These are phyloP conservation scores for Accipiter virgatus DNA, from an alignment of 2,113 vertebrate species.

Conservation along the genomic window DNA sequence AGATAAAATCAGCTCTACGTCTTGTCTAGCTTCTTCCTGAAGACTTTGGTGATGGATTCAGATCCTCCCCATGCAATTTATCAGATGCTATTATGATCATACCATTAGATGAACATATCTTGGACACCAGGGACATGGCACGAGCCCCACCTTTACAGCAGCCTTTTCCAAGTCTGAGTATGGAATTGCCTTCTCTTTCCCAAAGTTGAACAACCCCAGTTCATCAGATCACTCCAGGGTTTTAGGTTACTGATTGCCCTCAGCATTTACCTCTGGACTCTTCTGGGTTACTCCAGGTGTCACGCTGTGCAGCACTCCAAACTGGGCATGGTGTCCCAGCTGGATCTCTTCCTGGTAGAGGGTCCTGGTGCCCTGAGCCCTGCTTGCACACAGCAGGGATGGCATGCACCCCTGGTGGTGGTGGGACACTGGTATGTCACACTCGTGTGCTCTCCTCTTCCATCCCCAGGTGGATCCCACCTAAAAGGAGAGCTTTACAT, in stretches of 20 bases:
- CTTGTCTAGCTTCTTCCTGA: not conserved
- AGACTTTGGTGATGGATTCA: not conserved
- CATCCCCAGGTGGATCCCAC: not conserved
- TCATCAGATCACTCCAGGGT: not conserved
- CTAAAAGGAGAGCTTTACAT: not conserved
- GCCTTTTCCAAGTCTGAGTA: not conserved
- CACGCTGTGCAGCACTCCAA: not conserved
- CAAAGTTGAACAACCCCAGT: not conserved
- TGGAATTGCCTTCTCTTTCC: not conserved
- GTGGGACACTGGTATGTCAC: not conserved
- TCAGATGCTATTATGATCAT: not conserved
- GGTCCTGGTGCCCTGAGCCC: not conserved
- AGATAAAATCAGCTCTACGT: not conserved
- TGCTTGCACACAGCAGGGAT: not conserved
- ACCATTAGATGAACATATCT: not conserved
- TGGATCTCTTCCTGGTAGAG: not conserved
- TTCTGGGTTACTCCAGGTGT: not conserved
- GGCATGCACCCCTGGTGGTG: not conserved
- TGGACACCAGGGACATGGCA: not conserved
- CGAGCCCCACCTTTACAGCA: not conserved
- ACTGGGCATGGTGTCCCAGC: not conserved
- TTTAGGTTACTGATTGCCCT: not conserved
- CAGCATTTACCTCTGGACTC: accelerated
- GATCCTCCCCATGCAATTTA: not conserved
- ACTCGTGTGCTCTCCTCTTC: no score